Base-by-base conservation (phyloP, 2,888 invertebrate species). In the Conchocele bisecta region DNA sequence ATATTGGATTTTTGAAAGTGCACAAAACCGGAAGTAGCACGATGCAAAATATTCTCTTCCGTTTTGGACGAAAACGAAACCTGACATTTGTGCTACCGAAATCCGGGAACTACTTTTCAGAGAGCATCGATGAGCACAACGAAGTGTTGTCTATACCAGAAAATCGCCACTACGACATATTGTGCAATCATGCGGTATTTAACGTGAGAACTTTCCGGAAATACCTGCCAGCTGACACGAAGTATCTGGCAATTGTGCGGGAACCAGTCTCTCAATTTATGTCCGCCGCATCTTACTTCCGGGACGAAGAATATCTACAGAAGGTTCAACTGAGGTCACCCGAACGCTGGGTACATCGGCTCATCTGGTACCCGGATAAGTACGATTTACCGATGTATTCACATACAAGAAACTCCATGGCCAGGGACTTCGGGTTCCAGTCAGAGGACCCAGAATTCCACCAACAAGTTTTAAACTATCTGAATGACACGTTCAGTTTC, bases 1-100 rank as follows among this genome's bases (percentile, higher is more conserved):
- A 84, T 56, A 60, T 83, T 29, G 84, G 75, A 6, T 84, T 81
- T 42, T 39, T 83, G 17, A 83, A 83, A 65, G 82, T 84, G 9
- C 82, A 82, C 48, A 84, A 84, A 48, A 79, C 82, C 13, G 84
- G 79, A 7, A 79, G 84, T 37, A 75, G 79, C 26, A 80, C 83
- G 1, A 54, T 81, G 6, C 83, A 83, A 48, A 83, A 82, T 29
- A 75, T 84, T 17, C 61, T 83, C n/a, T 71, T 81, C 22, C 51
- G 84, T 15, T 83, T 71, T n/a, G 84, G 81, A 9, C 35, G 73
- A 7, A 60, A 41, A 17, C 48, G 77, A 37, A 74, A 79, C 39
- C 31, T 83, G 24, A 74, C 72, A 2, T 75, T 83, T 54, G 59
- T 82, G 2, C 66, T 83, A 11, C 83, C 83, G 5, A 58, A 35